Percentiles rank a stretch among this genome's conserved stretches.
phyloP scores from a whole-genome alignment of 2,888 invertebrate genomes.

The Notodonta ziczac region DNA sequence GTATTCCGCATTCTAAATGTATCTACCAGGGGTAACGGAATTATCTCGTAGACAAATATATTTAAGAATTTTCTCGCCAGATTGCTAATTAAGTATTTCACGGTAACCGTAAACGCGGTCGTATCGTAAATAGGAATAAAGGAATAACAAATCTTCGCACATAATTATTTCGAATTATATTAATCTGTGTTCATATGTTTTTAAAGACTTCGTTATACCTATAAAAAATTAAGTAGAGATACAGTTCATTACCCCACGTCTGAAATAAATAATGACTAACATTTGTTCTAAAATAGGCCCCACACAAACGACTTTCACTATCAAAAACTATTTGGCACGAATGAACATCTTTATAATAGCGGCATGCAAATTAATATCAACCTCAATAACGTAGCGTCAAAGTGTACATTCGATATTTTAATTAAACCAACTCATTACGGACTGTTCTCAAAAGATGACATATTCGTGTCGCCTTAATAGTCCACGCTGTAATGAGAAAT shows the following conservation, averaged over 20 bases:
- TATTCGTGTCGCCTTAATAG: slow-evolving; percentile 30
- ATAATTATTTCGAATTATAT: too few relatives aligned
- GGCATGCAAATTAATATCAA: slow-evolving; percentile 8
- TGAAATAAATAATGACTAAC: slow-evolving; percentile 13
- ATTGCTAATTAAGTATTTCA: too few relatives aligned
- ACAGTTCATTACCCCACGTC: slow-evolving; percentile 19
- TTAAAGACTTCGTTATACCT: not conserved
- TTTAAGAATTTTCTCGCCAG: too few relatives aligned
- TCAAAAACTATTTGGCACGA: slow-evolving; percentile 28
- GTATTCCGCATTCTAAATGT: too few relatives aligned
- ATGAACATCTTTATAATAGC: not conserved
- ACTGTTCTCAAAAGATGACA: slow-evolving; percentile 7
- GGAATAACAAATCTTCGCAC: too few relatives aligned
- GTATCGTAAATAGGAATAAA: too few relatives aligned
- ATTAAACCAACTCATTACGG: not conserved
- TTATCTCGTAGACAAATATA: too few relatives aligned
- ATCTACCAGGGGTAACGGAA: too few relatives aligned
- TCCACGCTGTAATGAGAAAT: slow-evolving; percentile 19
- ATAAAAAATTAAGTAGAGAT: too few relatives aligned
- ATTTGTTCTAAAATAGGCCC: slow-evolving; percentile 20
- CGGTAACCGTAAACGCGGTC: too few relatives aligned
- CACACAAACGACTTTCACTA: slow-evolving; percentile 31
- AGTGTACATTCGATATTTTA: not conserved
- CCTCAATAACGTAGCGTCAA: slow-evolving; percentile 15
- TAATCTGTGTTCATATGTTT: not conserved